These are phyloP conservation scores for Cryptosula pallasiana DNA, from an alignment of 2,888 invertebrate species.

Conservation along the genomic window DNA sequence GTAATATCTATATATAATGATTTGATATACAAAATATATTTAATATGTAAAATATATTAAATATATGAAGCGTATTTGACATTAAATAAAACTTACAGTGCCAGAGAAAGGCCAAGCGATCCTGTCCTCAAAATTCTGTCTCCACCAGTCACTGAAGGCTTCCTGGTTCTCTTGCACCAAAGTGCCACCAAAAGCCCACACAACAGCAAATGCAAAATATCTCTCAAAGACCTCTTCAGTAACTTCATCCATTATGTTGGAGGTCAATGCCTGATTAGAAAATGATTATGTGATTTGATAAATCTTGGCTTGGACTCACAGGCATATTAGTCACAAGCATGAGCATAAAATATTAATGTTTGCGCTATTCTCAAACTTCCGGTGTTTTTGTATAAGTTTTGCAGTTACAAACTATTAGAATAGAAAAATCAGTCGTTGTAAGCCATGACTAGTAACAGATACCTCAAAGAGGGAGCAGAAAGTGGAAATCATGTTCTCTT, in stretches of 20 bases:
- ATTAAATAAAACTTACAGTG: conserved; percentile 44
- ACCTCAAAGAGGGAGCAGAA: conserved; percentile 48
- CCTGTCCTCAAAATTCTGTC: conserved; percentile 40
- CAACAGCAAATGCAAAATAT: conserved; percentile 47
- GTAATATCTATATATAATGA: no score
- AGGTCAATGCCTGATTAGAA: conserved; percentile 10
- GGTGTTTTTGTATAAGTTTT: no score
- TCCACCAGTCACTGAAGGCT: conserved; percentile 49
- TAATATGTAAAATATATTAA: no score
- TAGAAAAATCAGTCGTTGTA: no score
- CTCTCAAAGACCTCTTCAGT: conserved; percentile 45
- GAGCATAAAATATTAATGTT: no score
- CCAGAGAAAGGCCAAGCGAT: conserved; percentile 45
- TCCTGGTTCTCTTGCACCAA: conserved; percentile 39
- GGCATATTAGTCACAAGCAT: no score
- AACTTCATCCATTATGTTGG: conserved; percentile 17
- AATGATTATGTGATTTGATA: neutral
- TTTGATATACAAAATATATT: no score
- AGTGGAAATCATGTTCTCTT: conserved; percentile 46
- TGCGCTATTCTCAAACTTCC: no score
- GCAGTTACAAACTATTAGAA: no score
- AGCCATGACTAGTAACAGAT: no score
- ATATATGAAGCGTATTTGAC: no score
- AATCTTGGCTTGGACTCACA: no score
- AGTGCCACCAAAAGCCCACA: conserved; percentile 51